Base-by-base conservation (phyloP, 2,888 invertebrate genomes). In the Petrolisthes manimaculis region DNA sequence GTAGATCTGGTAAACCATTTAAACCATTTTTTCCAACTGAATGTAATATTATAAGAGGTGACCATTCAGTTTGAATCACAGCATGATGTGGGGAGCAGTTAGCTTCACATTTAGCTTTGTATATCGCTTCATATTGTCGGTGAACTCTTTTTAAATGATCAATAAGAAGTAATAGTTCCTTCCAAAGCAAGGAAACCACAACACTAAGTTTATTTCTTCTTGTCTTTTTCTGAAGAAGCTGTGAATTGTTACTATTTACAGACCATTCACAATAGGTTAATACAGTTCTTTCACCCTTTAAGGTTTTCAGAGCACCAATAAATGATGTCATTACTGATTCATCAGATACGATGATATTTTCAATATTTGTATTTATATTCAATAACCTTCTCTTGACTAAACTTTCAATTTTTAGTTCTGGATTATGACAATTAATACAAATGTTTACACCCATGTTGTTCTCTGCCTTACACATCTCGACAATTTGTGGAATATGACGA, bases 11-110 rank as follows among this genome's bases (percentile, higher is more conserved):
- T 37, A 37, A 37, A 37, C 37, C 37, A 37, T 37, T 37, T 54
- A 67, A 5, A 9, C 81, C 86, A 51, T 74, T 69, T 24, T 55
- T 24, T n/a, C 81, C 56, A 2, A 81, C 53, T 24, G 81, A 51
- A 37, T 86, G 86, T 51, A 86, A 55, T 24, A 86, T 74, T n/a
- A 86, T 86, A 3, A 86, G n/a, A n/a, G 86, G 86, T 12, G 86
- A 53, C 86, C 86, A 86, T 24, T 74, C 81, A 54, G 74, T 74
- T n/a, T 86, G 86, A 6, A 86, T 55, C 14, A 86, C 86, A 51
- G 86, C 80, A 56, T 86, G 74, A 18, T 74, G 80, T 18, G 74
- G 56, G 6, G 86, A 86, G 8, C 18, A n/a, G 18, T 74, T 24
- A 24, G 86, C 86, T 51, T 86, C 86, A 75, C 80, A 86, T 54